Base-by-base conservation (phyloP, 2,888 invertebrate genomes). In the Malthinus flaveolus region DNA sequence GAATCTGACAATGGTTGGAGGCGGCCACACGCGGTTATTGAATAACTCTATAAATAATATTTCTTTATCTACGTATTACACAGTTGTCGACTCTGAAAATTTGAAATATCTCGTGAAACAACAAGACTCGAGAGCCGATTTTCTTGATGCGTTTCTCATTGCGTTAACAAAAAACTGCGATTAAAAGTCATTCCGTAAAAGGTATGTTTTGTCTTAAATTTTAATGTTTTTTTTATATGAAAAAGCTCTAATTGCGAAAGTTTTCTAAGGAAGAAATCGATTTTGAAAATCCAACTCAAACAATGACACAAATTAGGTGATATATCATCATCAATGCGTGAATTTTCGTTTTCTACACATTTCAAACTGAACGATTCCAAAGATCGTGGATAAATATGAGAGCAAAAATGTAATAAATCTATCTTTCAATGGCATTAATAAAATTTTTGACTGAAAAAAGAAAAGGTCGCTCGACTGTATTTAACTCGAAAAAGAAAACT, bases 381-480 rank as follows among this genome's bases (percentile, higher is more conserved):
- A 42, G 39, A 42, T 42, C 39, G 13, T 15, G 39, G 39, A 42
- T 42, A 42, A 42, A 42, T 42, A 42, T 42, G 23, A 15, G 39
- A 15, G 39, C 39, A 42, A 42, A 42, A 42, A 42, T 42, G 39
- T 42, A 42, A 42, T 42, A 42, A 42, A 42, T 42, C 39, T 42
- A 42, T 15, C 39, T 42, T 42, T 42, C 39, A 42, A 42, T 42
- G 15, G 23, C 39, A 42, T 42, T 23, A 42, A 42, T 42, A 42
- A 42, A 42, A 13, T n/a, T 42, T 15, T 23, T n/a, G 39, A 42
- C 39, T 15, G 12, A 42, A 15, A 42, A 9, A 23, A n/a, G n/a
- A 42, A 9, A 23, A n/a, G n/a, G 39, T 15, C 15, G 39, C 13
- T 42, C 23, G 13, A 42, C 5, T 5, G 23, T 5, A 23, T 23